phyloP scores from a whole-genome alignment of 2,888 invertebrate species.

The Barypeithes pellucidus region DNA sequence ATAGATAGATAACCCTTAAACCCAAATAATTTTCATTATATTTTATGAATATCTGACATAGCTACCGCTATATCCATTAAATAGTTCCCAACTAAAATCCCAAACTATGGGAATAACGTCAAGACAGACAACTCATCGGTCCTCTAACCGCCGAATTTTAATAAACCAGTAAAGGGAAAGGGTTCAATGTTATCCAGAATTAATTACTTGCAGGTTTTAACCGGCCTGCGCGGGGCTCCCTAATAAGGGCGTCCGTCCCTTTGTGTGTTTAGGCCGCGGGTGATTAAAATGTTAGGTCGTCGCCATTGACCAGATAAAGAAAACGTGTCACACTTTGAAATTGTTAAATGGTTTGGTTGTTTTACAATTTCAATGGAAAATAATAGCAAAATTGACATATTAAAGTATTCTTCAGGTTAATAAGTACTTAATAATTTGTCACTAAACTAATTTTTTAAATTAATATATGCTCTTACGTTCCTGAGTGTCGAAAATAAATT shows the following conservation, averaged over 20 bases:
- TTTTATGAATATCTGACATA: slow-evolving; percentile 16
- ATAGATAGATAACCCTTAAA: no score
- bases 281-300: slow-evolving; percentile 45
- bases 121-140: slow-evolving; percentile 27
- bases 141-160: slow-evolving; percentile 39
- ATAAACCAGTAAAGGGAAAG: slow-evolving; percentile 49
- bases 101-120: slow-evolving; percentile 27
- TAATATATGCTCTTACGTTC: no score
- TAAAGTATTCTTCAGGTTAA: no score
- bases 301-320: slow-evolving; percentile 40
- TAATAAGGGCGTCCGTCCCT: slow-evolving; percentile 39
- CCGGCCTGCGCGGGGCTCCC: slow-evolving; percentile 33
- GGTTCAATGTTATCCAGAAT: slow-evolving; percentile 50
- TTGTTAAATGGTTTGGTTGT: slow-evolving; percentile 12
- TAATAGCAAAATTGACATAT: neutral
- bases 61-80: slow-evolving; percentile 21
- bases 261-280: slow-evolving; percentile 43
- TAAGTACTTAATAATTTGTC: no score
- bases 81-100: slow-evolving; percentile 21
- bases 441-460: no score
- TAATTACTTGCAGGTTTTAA: slow-evolving; percentile 51
- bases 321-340: slow-evolving; percentile 30
- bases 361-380: neutral
- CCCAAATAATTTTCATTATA: slow-evolving; percentile 1
- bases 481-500: no score